Evolutionary conservation across 1,140 invertebrate species (phyloP).

Genomic region (Aphaenogaster rudis): DNA sequence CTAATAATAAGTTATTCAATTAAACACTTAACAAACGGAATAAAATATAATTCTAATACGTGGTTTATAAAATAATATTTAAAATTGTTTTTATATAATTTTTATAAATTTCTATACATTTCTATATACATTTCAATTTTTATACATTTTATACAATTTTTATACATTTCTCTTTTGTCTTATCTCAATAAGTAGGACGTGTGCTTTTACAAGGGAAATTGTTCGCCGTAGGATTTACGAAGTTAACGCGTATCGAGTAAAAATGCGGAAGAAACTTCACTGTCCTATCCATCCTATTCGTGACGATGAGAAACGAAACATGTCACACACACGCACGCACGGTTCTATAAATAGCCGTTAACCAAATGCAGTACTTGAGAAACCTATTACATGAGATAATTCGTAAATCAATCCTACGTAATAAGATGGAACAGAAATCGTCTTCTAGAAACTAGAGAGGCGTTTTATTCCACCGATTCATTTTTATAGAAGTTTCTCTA

Average conservation of each 20-base stretch:
- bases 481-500: neutral
- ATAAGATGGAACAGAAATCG: neutral
- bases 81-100: neutral
- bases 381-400: slow-evolving; percentile 16
- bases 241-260: neutral
- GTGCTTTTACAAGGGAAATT: neutral
- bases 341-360: slow-evolving; percentile 49
- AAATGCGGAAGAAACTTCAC: neutral
- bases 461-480: neutral
- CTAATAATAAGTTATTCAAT: neutral
- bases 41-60: neutral
- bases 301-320: neutral
- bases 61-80: neutral
- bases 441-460: neutral
- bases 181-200: no score
- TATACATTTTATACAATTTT: neutral
- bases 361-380: neutral
- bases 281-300: neutral
- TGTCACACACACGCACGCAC: neutral
- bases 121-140: neutral
- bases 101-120: no score
- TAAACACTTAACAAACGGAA: neutral
- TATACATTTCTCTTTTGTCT: neutral
- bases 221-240: neutral
- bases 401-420: slow-evolving; percentile 4